Percentiles rank a stretch among this genome's conserved stretches.
These are phyloP conservation scores for Drosophila nigromelanica DNA, from an alignment of 1,140 invertebrate species.

Conservation along the genomic window DNA sequence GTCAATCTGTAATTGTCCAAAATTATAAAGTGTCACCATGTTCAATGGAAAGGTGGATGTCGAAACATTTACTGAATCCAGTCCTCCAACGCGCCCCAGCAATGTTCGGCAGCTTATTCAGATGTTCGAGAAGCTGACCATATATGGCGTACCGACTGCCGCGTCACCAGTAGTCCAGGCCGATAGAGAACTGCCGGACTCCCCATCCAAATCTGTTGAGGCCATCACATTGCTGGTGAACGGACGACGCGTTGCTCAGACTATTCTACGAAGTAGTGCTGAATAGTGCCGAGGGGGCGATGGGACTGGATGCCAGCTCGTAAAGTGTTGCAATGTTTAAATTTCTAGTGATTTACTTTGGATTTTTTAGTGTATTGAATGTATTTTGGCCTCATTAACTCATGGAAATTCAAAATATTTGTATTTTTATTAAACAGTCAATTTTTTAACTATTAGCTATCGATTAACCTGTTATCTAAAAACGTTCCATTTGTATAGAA, in stretches of 20 bases:
- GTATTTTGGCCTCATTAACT: no score
- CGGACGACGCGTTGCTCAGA: slow-evolving; percentile 15
- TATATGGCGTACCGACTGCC: not conserved
- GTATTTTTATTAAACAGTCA: no score
- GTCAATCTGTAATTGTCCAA: not conserved
- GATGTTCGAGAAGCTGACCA: slow-evolving; percentile 27
- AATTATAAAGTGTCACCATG: slow-evolving; percentile 1
- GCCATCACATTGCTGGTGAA: slow-evolving; percentile 23
- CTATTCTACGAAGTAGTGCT: not conserved
- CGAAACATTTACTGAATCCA: not conserved
- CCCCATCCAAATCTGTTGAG: not conserved
- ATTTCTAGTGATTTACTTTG: not conserved
- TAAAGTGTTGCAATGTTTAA: not conserved
- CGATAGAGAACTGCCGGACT: not conserved
- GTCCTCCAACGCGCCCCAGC: not conserved
- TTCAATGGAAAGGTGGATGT: not conserved
- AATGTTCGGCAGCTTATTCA: slow-evolving; percentile 15
- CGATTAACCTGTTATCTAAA: no score
- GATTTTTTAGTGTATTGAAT: not conserved
- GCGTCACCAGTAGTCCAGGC: not conserved
- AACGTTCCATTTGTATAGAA: no score
- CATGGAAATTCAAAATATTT: no score
- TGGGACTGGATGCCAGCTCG: not conserved
- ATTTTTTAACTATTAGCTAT: no score
- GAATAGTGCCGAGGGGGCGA: not conserved